phyloP scores from a whole-genome alignment of 2,888 invertebrate genomes.

The Polymixis flavicincta region DNA sequence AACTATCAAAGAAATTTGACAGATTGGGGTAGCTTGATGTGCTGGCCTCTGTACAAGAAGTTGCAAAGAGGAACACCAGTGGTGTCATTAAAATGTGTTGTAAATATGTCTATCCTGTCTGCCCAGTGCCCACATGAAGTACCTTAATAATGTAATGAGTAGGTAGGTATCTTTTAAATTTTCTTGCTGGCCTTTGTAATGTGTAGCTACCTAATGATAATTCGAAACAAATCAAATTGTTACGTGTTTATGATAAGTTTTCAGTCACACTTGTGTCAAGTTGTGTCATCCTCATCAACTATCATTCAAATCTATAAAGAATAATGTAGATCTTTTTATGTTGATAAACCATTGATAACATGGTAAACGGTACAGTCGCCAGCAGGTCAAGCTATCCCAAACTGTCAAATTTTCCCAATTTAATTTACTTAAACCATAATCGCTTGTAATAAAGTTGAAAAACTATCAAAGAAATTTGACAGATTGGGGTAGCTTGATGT shows the following conservation, averaged over 20 bases:
- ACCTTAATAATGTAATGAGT: neutral
- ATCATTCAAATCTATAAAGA: neutral
- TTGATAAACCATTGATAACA: neutral
- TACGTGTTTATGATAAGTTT: too few relatives aligned
- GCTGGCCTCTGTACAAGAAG: too few relatives aligned
- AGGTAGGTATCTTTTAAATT: neutral
- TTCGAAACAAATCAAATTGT: neutral
- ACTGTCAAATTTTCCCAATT: too few relatives aligned
- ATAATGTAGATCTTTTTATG: constrained; percentile 2
- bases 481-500: too few relatives aligned
- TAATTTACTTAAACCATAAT: too few relatives aligned
- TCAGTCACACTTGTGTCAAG: neutral
- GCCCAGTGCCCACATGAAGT: too few relatives aligned
- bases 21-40: too few relatives aligned
- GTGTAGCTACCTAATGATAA: neutral
- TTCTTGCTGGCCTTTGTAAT: neutral
- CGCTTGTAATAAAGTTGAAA: too few relatives aligned
- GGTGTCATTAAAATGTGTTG: neutral
- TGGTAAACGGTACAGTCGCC: too few relatives aligned
- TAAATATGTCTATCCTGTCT: neutral
- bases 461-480: too few relatives aligned
- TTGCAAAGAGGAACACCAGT: constrained; percentile 1
- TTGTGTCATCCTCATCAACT: neutral
- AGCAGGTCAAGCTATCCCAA: too few relatives aligned
- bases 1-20: too few relatives aligned